These are phyloP conservation scores for Aplocera efformata DNA, from an alignment of 2,888 invertebrate species.

Conservation along the genomic window DNA sequence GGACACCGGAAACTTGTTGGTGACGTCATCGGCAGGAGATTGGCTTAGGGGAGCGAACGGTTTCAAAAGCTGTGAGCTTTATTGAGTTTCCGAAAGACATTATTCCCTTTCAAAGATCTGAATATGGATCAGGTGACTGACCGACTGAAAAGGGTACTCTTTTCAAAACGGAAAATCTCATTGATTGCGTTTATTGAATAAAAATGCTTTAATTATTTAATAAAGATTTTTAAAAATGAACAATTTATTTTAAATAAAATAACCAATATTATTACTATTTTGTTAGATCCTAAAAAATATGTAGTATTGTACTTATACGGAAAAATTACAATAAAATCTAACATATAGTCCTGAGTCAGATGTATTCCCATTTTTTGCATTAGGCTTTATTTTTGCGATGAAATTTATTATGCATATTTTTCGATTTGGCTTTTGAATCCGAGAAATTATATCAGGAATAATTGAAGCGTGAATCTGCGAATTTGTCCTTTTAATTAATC, in stretches of 20 bases:
- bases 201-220: too few species aligned
- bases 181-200: too few species aligned
- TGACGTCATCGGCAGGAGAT: slow-evolving; percentile 14
- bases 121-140: background rate
- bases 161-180: too few species aligned
- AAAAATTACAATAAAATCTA: too few species aligned
- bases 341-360: background rate
- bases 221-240: too few species aligned
- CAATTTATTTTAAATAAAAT: too few species aligned
- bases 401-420: slow-evolving; percentile 11
- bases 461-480: slow-evolving; percentile 44
- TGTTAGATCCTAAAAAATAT: too few species aligned
- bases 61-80: slow-evolving; percentile 3
- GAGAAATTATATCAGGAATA: slow-evolving; percentile 48
- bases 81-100: slow-evolving; percentile 8
- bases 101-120: background rate
- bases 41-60: slow-evolving; percentile 3
- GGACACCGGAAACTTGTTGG: slow-evolving; percentile 7
- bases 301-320: too few species aligned
- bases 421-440: slow-evolving; percentile 18
- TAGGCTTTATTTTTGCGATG: slow-evolving; percentile 3
- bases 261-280: too few species aligned
- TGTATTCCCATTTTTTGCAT: slow-evolving; percentile 2
- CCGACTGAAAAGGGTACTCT: too few species aligned
- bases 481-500: slow-evolving; percentile 18